Percentiles rank a stretch among this genome's conserved stretches.
These are phyloP conservation scores for Empidonax traillii DNA, from an alignment of 2,113 vertebrate genomes.

Conservation along the genomic window DNA sequence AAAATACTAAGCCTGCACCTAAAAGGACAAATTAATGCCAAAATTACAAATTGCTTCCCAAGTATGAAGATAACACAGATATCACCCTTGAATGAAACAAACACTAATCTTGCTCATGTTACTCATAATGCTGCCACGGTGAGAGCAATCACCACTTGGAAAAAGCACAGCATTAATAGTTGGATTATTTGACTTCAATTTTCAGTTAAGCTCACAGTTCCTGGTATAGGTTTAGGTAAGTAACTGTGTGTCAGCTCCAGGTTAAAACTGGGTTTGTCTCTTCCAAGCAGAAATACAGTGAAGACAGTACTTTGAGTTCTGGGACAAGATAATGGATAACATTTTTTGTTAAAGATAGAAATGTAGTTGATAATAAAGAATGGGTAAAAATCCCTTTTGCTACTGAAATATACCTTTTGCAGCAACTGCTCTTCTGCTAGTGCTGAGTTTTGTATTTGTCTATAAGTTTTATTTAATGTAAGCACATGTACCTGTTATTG, in stretches of 20 bases:
- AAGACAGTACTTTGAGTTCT: background rate
- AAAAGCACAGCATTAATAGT: background rate
- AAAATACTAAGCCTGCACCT: background rate
- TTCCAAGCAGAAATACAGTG: background rate
- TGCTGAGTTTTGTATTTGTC: background rate
- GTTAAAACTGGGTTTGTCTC: background rate
- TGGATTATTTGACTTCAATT: background rate
- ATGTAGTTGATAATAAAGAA: background rate
- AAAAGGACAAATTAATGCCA: background rate
- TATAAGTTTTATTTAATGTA: background rate
- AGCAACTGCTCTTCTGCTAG: background rate
- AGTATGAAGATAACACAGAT: background rate
- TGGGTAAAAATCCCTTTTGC: background rate
- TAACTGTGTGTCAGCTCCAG: background rate
- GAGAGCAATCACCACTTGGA: background rate
- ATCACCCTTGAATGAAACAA: background rate
- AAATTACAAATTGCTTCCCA: background rate
- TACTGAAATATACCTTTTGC: background rate
- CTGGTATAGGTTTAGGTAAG: background rate
- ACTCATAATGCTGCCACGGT: background rate
- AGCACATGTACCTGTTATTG: rapidly evolving
- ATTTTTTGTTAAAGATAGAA: background rate
- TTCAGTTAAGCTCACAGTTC: background rate
- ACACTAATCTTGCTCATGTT: background rate
- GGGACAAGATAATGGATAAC: background rate